phyloP scores from a whole-genome alignment of 1,140 invertebrate species.

The Cardiocondyla obscurior region DNA sequence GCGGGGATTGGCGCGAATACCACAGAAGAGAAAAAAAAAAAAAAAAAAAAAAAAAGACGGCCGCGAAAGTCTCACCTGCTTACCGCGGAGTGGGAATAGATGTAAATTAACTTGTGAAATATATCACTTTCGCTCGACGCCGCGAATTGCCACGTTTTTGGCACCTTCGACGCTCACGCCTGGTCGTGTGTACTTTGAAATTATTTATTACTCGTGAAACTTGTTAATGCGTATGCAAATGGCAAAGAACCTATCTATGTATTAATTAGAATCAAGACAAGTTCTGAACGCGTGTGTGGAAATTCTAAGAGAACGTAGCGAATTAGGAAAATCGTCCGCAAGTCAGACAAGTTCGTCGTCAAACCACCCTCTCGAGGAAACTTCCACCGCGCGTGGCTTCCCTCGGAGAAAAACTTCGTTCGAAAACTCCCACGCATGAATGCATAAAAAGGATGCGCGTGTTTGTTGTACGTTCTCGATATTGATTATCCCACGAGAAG shows the following conservation, averaged over 20 bases:
- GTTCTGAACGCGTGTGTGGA: not conserved
- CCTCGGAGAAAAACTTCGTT: not conserved
- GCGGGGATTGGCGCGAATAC: not conserved
- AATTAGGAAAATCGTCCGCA: conserved; percentile 6
- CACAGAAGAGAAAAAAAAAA: too few species aligned
- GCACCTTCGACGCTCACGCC: not conserved
- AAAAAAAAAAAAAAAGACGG: conserved; percentile 9
- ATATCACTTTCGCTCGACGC: conserved; percentile 20
- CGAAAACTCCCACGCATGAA: not conserved
- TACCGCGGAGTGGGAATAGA: not conserved
- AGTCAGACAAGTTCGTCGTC: conserved; percentile 14
- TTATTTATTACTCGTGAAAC: not conserved
- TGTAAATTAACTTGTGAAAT: conserved; percentile 38
- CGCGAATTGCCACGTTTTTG: not conserved
- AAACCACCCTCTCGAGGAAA: not conserved
- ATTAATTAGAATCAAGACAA: not conserved
- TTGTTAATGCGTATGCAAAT: not conserved
- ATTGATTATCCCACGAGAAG: not conserved
- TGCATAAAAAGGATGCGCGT: not conserved
- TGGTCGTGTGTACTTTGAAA: not conserved
- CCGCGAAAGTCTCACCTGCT: conserved; percentile 39
- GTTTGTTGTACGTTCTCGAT: not conserved
- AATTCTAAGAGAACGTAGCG: not conserved
- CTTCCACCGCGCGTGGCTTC: not conserved
- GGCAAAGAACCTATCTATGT: too few species aligned